A percentile compares a stretch with the other conserved stretches of the same genome.
Evolutionary conservation across 2,113 vertebrate genomes (phyloP).

Genomic region (Toxotes jaculatrix): DNA sequence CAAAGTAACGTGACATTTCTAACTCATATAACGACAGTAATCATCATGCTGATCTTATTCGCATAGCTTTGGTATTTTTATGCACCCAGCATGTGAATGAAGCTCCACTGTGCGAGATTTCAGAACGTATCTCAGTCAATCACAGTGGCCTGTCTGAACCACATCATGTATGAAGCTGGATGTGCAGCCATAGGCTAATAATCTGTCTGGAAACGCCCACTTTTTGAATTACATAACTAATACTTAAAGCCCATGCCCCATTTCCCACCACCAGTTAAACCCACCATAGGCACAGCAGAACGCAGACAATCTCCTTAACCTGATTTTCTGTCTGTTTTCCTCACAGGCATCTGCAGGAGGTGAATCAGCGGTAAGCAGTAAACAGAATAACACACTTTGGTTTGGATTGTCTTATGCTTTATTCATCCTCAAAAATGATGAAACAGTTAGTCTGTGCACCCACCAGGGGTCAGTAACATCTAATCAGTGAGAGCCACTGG

Average conservation of each 20-base stretch:
- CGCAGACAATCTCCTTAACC: not conserved
- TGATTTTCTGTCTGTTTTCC: not conserved
- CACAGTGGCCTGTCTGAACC: not conserved
- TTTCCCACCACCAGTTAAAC: not conserved
- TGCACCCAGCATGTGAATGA: not conserved
- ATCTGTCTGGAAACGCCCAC: slow-evolving; percentile 49
- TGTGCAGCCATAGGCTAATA: slow-evolving; percentile 22
- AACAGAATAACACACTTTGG: not conserved
- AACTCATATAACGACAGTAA: not conserved
- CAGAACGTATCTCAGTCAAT: not conserved
- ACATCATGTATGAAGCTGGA: slow-evolving; percentile 17
- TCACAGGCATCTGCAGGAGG: slow-evolving; percentile 65
- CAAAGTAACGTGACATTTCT: not conserved
- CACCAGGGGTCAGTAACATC: slow-evolving; percentile 72
- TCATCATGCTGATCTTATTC: not conserved
- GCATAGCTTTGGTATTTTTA: not conserved
- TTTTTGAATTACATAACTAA: slow-evolving; percentile 46
- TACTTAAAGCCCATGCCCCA: slow-evolving; percentile 10
- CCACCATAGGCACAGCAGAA: not conserved
- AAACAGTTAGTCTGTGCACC: slow-evolving; percentile 15
- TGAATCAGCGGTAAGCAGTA: slow-evolving; percentile 73
- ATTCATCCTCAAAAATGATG: not conserved
- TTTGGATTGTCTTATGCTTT: not conserved
- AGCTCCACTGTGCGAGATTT: not conserved
- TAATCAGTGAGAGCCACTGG: not conserved